Base-by-base conservation (phyloP, 2,888 invertebrate species). In the Xestia rhomboidea region DNA sequence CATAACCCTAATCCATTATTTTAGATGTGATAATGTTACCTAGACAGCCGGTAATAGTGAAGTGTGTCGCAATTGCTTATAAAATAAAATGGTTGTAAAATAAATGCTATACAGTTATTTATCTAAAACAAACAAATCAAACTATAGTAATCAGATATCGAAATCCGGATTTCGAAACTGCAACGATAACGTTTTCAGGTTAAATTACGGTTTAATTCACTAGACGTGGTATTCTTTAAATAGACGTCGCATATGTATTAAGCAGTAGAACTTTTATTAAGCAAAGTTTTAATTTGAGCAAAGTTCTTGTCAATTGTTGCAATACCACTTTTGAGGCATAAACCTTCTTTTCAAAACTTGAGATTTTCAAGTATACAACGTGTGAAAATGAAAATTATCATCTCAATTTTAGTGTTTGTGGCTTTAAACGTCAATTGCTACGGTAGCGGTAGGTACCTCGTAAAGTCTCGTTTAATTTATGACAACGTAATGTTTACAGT, bases 161-260 rank as follows among this genome's bases (percentile, higher is more conserved):
- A 64, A 82, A 74, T 72, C 63, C 38, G 44, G 13, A 74, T 85
- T 82, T 76, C 83, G 74, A 78, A 85, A 85, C 74, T 68, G 49
- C 60, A 67, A 30, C 21, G 82, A 85, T 82, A 77, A 66, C 7
- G n/a, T 49, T 70, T 81, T 24, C 46, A 34, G 71, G 67, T 81
- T 81, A 72, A 77, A 73, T 62, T 13, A n/a, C 21, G 15, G 71
- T 49, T 66, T 38, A 54, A 46, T 74, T 54, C 34, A 66, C 38
- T 6, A 62, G 30, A 44, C 30, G 18, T 3, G 18, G 30, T 62
- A 81, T 67, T 84, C 24, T 54, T 38, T 69, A 67, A 41, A 63
- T 46, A 64, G 54, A 41, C 60, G 67, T 73, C n/a, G 51, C 21
- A 6, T 64, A 27, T 27, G 57, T 57, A 7, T 0, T n/a, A n/a